Percentiles rank a stretch among this genome's conserved stretches.
These are phyloP conservation scores for Spea bombifrons DNA, from an alignment of 2,113 vertebrate species.

Conservation along the genomic window DNA sequence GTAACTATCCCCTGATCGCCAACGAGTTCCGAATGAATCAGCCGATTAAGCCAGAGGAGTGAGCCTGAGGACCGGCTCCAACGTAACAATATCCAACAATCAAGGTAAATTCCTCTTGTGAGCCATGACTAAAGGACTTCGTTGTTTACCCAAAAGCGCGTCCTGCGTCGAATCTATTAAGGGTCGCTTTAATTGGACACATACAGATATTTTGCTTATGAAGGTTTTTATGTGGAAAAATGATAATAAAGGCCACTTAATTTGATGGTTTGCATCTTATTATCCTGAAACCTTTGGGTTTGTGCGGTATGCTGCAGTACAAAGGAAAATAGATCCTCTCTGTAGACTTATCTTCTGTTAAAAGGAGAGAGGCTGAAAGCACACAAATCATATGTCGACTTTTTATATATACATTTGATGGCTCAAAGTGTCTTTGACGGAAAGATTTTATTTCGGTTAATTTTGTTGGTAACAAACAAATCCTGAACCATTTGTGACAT, in stretches of 20 bases:
- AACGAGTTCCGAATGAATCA: conserved; percentile 8
- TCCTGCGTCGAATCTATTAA: conserved; percentile 37
- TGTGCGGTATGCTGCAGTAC: not conserved
- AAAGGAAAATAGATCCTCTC: no score
- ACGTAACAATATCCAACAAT: conserved; percentile 31
- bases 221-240: conserved; percentile 18
- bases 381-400: no score
- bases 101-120: conserved; percentile 38
- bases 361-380: no score
- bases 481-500: no score
- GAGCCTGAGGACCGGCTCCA: conserved; percentile 22
- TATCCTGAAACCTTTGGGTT: not conserved
- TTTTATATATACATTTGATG: no score
- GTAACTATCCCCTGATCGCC: not conserved
- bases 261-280: conserved; percentile 25
- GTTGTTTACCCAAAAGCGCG: conserved; percentile 31
- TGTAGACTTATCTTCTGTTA: no score
- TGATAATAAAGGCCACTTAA: conserved; percentile 20
- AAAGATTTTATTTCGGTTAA: no score
- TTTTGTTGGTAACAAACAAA: no score
- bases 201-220: conserved; percentile 36
- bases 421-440: no score
- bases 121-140: conserved; percentile 41
- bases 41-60: conserved; percentile 34
- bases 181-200: conserved; percentile 38